Base-by-base conservation (phyloP, 2,113 vertebrate species). In the Gymnorhina tibicen region DNA sequence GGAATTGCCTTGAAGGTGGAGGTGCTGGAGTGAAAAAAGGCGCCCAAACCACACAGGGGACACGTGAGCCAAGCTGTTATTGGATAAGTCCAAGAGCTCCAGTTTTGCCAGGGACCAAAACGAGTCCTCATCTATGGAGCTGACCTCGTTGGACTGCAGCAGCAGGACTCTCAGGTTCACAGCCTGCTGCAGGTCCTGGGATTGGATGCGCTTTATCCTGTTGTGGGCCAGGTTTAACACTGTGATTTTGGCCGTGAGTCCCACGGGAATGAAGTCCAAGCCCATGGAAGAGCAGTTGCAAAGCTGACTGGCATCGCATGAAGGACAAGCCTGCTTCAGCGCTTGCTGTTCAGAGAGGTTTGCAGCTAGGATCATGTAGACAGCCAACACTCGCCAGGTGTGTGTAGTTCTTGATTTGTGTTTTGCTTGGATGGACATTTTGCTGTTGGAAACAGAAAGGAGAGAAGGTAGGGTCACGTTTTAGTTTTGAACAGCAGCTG, bases 41-140 rank as follows among this genome's bases (percentile, higher is more conserved):
- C 78, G 77, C 47, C n/a, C 69, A 95, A 99, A 99, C 98, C 98
- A 99, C 27, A 16, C 69, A 12, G 97, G 52, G 21, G 94, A 98
- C 84, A 99, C 85, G 13, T 46, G 72, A 42, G 84, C 24, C 84
- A 99, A 92, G 8, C 37, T 90, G 85, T 99, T 99, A 21, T 91
- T 58, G 6, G 98, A 98, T 85, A 99, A 96, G 78, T 99, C 98
- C 95, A 99, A 95, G 64, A 94, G 92, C 89, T 98, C 95, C 20
- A 99, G 97, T 32, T 92, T 96, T 52, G 10, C 27, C 63, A 98
- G 97, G 8, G 93, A 91, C 16, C 3, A 8, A 85, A 99, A 99
- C 0, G 98, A 96, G 7, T 97, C 85, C 27, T 96, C 41, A 2
- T 98, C 97, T 87, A 99, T 98, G 1, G 41, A 87, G 37, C 55